Evolutionary conservation across 2,888 invertebrate genomes (phyloP), one percentile per base, ranked within the genome.

Genomic region (Cryptocephalus primarius): DNA sequence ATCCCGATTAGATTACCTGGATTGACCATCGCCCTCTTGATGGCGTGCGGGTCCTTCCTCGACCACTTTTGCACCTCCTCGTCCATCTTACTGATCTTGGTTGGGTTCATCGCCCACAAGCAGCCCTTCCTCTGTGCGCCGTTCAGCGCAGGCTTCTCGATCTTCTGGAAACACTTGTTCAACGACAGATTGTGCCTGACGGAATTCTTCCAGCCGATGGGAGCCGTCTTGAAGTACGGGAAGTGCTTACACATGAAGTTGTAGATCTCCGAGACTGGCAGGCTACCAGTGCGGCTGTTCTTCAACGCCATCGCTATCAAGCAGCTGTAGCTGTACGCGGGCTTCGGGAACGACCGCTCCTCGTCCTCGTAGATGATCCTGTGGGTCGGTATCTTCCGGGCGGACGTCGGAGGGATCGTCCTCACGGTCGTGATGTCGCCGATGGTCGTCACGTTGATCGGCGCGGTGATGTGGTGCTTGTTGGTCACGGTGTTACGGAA

Each of bases 161-260:
- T 94, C 71, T 97, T 97, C 65, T 94, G 94, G 70, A 97, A 97
- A 73, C 96, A 96, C 72, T 97, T 96, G 73, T 97, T 97, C 59
- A 97, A 72, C 56, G 94, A 95, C 57, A 97, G 75, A 74, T 97
- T 97, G 69, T 97, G 97, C 56, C 97, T 78, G 1, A 97, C 96
- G 4, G 96, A 96, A 69, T 97, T 97, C 73, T 97, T 97, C 97
- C 97, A 97, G 11, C 96, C 96, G 66, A 88, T 91, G 14, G 95
- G 96, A 9, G 97, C 97, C 1, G 93, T 95, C 73, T 94, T 94
- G 70, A 97, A 97, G 70, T 95, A 97, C 0, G 97, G 97, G 67
- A 97, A 97, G 69, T 97, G 94, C 71, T 93, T 90, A 88, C 93
- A 96, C 88, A 97, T 95, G 66, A 97, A 97, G 68, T 90, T 93